Conservation (phyloP, 2,797 vertebrate species). For the Dendrocincla tyrannina region DNA sequence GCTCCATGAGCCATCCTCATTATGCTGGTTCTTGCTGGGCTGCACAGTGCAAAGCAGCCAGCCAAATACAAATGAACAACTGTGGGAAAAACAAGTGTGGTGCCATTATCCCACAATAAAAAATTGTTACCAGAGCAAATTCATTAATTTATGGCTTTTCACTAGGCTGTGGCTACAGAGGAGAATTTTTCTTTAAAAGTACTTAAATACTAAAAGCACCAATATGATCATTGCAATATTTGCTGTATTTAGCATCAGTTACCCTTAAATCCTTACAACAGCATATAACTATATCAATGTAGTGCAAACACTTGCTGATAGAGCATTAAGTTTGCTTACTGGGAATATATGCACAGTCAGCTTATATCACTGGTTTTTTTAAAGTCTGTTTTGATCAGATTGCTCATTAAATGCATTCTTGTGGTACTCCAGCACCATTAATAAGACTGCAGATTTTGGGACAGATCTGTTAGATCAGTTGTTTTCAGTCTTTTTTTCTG, state of each 20-base stretch:
- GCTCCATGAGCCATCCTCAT: neutral
- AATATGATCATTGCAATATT: neutral
- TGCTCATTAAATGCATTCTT: neutral
- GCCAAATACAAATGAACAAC: neutral
- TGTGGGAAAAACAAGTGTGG: neutral
- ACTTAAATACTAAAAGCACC: neutral
- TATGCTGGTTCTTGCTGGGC: neutral
- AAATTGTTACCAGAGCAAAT: neutral
- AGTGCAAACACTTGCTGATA: neutral
- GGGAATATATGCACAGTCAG: neutral
- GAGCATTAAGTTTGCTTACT: neutral
- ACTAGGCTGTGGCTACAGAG: neutral
- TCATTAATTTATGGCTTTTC: neutral
- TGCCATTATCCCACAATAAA: neutral
- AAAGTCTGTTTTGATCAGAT: neutral
- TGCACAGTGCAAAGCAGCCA: neutral
- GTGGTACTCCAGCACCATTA: neutral
- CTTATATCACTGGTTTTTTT: neutral
- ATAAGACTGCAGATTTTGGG: neutral
- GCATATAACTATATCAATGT: neutral
- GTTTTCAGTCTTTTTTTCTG: neutral
- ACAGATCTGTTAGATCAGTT: neutral
- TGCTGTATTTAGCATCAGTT: neutral
- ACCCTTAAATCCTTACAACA: neutral
- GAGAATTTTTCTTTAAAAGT: neutral